phyloP scores from a whole-genome alignment of 2,113 vertebrate genomes.

The Axis porcinus region DNA sequence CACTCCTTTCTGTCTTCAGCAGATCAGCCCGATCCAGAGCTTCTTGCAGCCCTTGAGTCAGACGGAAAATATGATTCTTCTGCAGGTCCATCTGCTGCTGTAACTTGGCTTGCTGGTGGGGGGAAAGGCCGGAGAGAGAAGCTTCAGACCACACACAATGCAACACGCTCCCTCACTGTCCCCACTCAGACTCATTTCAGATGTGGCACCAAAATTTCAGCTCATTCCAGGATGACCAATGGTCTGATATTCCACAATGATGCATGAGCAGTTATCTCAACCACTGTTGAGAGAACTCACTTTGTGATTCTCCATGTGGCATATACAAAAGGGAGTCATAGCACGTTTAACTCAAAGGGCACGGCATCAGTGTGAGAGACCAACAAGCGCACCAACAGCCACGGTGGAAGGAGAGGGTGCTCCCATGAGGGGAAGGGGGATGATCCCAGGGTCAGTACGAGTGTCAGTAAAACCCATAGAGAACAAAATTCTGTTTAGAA shows the following conservation, averaged over 20 bases:
- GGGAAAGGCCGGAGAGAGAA: conserved; percentile 1
- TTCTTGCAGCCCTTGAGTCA: conserved; percentile 98
- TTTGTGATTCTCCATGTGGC: background rate
- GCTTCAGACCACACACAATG: background rate
- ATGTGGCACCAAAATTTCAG: background rate
- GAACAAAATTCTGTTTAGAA: background rate
- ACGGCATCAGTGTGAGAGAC: background rate
- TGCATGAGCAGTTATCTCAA: background rate
- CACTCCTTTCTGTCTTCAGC: conserved; percentile 96
- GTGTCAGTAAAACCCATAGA: background rate
- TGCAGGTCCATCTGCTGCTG: conserved; percentile 99
- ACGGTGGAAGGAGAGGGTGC: background rate
- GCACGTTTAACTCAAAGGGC: background rate
- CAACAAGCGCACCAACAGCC: background rate
- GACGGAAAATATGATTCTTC: conserved; percentile 96
- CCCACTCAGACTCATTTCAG: background rate
- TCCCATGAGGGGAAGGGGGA: background rate
- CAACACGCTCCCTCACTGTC: background rate
- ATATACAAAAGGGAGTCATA: background rate
- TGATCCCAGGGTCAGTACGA: background rate
- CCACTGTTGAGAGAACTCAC: background rate
- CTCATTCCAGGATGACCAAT: background rate
- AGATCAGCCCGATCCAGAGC: conserved; percentile 96
- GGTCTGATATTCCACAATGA: background rate
- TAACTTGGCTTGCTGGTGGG: conserved; percentile 92